A percentile compares a stretch with the other conserved stretches of the same genome.
These are phyloP conservation scores for Xiphophorus birchmanni DNA, from an alignment of 2,797 vertebrate species.

Conservation along the genomic window DNA sequence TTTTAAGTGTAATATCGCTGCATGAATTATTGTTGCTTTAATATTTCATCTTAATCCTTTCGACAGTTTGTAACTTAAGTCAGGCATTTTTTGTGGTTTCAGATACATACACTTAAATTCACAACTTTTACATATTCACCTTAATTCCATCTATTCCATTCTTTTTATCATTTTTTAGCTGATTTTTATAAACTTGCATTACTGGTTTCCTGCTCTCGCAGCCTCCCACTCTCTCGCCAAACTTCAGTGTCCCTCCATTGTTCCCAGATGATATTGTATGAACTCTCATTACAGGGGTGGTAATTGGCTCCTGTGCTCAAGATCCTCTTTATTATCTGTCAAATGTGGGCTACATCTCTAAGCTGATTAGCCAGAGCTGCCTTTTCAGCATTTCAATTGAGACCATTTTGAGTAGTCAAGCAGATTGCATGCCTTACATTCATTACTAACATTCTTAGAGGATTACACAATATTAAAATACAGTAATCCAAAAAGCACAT, in stretches of 20 bases:
- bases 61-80: background rate
- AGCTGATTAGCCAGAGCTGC: conserved; percentile 76
- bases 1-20: background rate
- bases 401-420: conserved; percentile 59
- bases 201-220: background rate
- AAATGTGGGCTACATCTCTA: conserved; percentile 72
- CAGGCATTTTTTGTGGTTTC: background rate
- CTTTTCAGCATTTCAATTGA: conserved; percentile 79
- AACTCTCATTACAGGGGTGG: conserved; percentile 70
- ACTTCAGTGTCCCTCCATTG: conserved; percentile 52
- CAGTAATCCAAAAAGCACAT: conserved; percentile 64
- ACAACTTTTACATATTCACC: background rate
- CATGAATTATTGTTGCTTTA: background rate
- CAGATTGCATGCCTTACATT: conserved; percentile 58
- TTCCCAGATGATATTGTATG: conserved; percentile 54
- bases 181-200: background rate
- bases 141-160: background rate
- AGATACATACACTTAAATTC: background rate
- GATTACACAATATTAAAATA: conserved; percentile 37
- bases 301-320: conserved; percentile 68
- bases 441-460: conserved; percentile 60
- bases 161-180: background rate
- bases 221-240: conserved; percentile 18
- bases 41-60: background rate
- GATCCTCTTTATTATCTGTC: conserved; percentile 76